Conservation (phyloP, 2,888 invertebrate genomes). For the Ochropleura plecta region DNA sequence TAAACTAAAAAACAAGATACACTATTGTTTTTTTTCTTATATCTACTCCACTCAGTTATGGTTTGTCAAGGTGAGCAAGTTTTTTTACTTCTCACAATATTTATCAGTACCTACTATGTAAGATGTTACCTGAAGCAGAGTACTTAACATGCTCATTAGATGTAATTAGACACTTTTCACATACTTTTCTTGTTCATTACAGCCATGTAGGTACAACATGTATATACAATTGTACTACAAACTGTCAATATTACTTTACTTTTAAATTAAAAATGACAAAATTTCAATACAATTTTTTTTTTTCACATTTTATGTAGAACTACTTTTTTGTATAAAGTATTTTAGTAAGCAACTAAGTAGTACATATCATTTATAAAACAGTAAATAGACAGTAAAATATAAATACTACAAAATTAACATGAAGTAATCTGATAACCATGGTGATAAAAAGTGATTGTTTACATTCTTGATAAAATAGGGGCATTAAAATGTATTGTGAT, state of each 20-base stretch:
- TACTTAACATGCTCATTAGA: conserved; percentile 22
- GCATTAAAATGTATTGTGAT: conserved; percentile 18
- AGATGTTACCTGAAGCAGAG: conserved; percentile 10
- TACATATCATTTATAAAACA: neutral
- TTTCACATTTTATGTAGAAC: neutral
- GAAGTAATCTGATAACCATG: conserved; percentile 13
- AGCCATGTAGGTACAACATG: neutral
- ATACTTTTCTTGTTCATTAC: neutral
- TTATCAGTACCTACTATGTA: conserved; percentile 20
- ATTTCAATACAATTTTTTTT: neutral
- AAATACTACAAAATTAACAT: conserved; percentile 19
- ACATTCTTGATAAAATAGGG: conserved; percentile 21
- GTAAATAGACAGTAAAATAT: neutral
- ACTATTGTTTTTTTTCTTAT: conserved; percentile 13
- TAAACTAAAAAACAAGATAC: neutral
- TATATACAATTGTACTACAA: neutral
- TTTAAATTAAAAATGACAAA: no score
- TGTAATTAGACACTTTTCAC: conserved; percentile 26
- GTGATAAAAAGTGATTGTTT: conserved; percentile 27
- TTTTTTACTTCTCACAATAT: conserved; percentile 29
- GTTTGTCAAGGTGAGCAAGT: conserved; percentile 49
- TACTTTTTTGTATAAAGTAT: neutral
- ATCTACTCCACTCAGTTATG: neutral
- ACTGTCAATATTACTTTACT: neutral
- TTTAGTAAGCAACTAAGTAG: neutral